phyloP scores from a whole-genome alignment of 2,797 vertebrate species.

The Corythornis leucogaster region DNA sequence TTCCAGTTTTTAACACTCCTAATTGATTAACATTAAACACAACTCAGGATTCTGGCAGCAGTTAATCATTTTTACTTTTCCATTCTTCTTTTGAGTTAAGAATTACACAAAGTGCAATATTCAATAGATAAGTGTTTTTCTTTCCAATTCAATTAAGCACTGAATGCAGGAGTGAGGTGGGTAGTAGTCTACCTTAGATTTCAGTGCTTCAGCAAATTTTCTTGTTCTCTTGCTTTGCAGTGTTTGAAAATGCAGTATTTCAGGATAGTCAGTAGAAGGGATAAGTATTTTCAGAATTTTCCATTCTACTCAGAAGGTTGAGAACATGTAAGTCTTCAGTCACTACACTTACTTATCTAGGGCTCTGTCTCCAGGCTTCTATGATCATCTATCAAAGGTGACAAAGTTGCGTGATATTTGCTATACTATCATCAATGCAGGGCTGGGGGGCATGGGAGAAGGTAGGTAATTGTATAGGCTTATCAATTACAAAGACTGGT shows the following conservation, averaged over 20 bases:
- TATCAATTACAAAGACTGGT: constrained; percentile 37
- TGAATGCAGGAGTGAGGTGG: neutral
- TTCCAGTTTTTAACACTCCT: neutral
- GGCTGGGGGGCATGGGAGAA: fast-evolving
- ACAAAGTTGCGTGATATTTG: neutral
- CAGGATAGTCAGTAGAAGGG: neutral
- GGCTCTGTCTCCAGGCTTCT: neutral
- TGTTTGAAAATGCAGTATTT: neutral
- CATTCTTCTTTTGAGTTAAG: constrained; percentile 17
- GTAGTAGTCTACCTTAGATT: neutral
- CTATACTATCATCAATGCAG: neutral
- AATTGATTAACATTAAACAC: constrained; percentile 6
- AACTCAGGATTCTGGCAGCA: neutral
- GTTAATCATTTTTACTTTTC: neutral
- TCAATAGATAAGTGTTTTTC: neutral
- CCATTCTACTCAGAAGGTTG: neutral
- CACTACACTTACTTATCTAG: neutral
- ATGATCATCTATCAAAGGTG: neutral
- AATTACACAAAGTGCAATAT: neutral
- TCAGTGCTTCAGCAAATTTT: neutral
- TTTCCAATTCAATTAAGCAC: neutral
- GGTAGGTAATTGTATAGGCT: neutral
- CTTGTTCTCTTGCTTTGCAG: neutral
- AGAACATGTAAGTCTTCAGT: neutral
- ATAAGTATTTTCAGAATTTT: neutral